Base-by-base conservation (phyloP, 2,888 invertebrate species). In the Caenorhabditis japonica region DNA sequence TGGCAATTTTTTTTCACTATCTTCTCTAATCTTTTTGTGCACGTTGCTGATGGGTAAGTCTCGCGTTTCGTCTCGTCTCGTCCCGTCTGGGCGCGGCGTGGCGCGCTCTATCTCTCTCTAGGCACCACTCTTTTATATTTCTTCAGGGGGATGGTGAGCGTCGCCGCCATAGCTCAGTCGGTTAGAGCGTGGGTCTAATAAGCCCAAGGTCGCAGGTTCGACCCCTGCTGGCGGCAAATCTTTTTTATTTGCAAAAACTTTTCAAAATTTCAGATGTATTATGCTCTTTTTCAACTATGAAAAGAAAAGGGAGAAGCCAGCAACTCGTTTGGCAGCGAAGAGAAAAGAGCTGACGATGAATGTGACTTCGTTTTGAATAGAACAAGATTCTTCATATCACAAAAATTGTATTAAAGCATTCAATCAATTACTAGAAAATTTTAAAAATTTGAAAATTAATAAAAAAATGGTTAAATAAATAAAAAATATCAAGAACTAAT, bases 111-210 rank as follows among this genome's bases (percentile, higher is more conserved):
- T 15, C 13, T 12, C 12, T 34, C 12, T 12, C 8, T 10, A 34
- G 12, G 8, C 12, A 13, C 12, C 34, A 34, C 12, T 34, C 12
- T 34, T 34, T 8, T 34, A 34, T 34, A 34, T 10, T 34, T 34
- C 12, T 10, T 10, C 12, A 10, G 34, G 34, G 12, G 12, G 34
- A 34, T 34, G 8, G 8, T 12, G 34, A 34, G 12, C 12, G 46
- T 53, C 34, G 81, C 83, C 79, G 82, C 80, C 80, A 83, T 84
- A 84, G 84, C 83, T 85, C 84, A 84, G 84, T 84, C 81, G 84
- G 84, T 84, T 85, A 85, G 84, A 84, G 84, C 84, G 84, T 84
- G 81, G 84, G 83, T 85, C 83, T 84, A 84, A 84, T 85, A 84
- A 85, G 84, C 84, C 83, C 83, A 84, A 84, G 84, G 83, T 85